A percentile compares a stretch with the other conserved stretches of the same genome.
Conservation (phyloP, 2,888 invertebrate species). For the Luperina nickerlii region DNA sequence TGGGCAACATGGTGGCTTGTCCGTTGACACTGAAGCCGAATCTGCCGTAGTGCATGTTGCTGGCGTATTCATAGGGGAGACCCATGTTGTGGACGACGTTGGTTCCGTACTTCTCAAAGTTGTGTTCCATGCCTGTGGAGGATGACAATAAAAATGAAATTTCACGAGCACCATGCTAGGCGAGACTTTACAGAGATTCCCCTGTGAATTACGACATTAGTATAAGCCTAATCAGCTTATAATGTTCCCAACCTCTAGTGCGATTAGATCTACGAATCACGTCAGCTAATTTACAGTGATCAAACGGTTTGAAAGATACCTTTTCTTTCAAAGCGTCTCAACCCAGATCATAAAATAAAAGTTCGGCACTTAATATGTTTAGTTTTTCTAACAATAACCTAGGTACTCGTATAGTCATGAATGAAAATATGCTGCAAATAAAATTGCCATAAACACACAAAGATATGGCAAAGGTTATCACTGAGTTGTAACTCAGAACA, state of each 20-base stretch:
- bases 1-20: conserved; percentile 90
- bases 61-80: conserved; percentile 91
- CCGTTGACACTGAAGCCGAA: conserved; percentile 91
- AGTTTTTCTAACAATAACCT: background rate
- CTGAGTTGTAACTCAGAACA: too few species aligned
- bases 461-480: conserved; percentile 37
- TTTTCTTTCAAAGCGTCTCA: too few species aligned
- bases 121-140: conserved; percentile 70
- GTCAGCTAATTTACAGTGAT: background rate
- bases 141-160: background rate
- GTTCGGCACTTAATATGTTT: background rate
- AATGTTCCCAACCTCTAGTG: too few species aligned
- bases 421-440: conserved; percentile 21
- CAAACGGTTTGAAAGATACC: background rate
- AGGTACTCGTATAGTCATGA: background rate
- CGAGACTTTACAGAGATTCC: background rate
- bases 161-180: background rate
- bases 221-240: too few species aligned
- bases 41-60: conserved; percentile 92
- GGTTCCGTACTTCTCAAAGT: conserved; percentile 89
- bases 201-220: background rate
- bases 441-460: conserved; percentile 9
- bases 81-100: conserved; percentile 89
- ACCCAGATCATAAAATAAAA: background rate
- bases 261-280: too few species aligned